Conservation (phyloP, 2,888 invertebrate genomes). For the Meiosimyza decipiens region DNA sequence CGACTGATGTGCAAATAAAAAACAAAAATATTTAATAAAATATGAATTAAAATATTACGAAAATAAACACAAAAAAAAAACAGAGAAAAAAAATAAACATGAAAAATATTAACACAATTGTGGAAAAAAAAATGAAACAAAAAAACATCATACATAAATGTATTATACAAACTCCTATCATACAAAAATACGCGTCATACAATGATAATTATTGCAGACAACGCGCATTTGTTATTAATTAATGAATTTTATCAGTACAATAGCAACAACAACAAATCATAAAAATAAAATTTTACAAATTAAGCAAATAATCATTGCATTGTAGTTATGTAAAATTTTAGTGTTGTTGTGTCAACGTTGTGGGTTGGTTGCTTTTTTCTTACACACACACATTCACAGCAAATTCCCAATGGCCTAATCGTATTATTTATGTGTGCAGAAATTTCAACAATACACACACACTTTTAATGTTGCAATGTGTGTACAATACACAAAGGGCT, state of each 20-base stretch:
- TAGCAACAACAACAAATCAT: neutral
- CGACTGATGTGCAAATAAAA: neutral
- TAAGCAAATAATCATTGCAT: neutral
- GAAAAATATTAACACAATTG: neutral
- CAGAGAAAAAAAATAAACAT: neutral
- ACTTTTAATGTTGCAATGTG: no score
- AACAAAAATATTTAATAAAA: neutral
- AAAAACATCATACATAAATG: conserved; percentile 2
- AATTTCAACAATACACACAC: no score
- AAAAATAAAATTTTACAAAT: neutral
- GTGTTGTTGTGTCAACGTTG: no score
- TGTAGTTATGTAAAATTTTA: no score
- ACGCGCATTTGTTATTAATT: conserved; percentile 33
- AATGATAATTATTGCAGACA: conserved; percentile 27
- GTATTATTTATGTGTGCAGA: neutral
- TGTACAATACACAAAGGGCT: no score
- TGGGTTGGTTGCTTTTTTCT: neutral
- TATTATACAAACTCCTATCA: neutral
- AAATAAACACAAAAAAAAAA: neutral
- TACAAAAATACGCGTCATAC: conserved; percentile 3
- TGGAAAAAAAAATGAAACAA: neutral
- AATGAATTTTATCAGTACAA: conserved; percentile 17
- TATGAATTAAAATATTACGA: neutral
- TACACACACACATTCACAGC: neutral
- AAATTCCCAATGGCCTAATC: conserved; percentile 13